These are phyloP conservation scores for Nixonia krombeini DNA, from an alignment of 1,140 invertebrate genomes.

Conservation along the genomic window DNA sequence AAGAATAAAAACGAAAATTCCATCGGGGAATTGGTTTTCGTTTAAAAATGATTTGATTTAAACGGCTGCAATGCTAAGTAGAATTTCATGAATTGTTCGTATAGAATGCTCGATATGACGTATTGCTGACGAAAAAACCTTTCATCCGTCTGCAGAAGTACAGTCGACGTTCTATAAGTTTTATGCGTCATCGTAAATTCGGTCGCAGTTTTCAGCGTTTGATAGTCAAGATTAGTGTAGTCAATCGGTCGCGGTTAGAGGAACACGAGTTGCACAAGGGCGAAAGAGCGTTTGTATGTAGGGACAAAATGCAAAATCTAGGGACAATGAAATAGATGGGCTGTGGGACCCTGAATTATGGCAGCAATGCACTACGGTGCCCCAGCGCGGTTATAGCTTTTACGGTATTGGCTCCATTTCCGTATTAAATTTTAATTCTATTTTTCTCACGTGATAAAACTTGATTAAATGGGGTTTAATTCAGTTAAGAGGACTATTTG, in stretches of 20 bases:
- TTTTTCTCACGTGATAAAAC: constrained; percentile 30
- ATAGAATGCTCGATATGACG: too few species aligned
- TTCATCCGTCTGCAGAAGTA: not conserved
- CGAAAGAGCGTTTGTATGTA: constrained; percentile 55
- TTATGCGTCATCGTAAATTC: constrained; percentile 40
- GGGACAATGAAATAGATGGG: constrained; percentile 65
- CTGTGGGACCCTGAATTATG: constrained; percentile 64
- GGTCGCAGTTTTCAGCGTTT: constrained; percentile 33
- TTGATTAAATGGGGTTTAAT: constrained; percentile 68
- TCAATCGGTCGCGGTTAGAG: constrained; percentile 63
- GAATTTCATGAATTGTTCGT: too few species aligned
- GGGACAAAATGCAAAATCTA: constrained; percentile 49
- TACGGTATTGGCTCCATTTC: constrained; percentile 63
- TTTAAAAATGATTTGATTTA: too few species aligned
- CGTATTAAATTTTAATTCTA: constrained; percentile 63
- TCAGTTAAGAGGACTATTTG: constrained; percentile 47
- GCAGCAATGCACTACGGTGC: constrained; percentile 35
- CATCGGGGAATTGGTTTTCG: too few species aligned
- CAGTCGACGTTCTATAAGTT: constrained; percentile 7
- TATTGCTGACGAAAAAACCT: not conserved
- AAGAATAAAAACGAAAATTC: too few species aligned
- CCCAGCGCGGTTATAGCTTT: constrained; percentile 65
- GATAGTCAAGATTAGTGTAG: constrained; percentile 45
- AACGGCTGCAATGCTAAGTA: too few species aligned
- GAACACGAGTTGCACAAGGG: constrained; percentile 48